Evolutionary conservation across 2,113 vertebrate genomes (phyloP), one percentile per base, ranked within the genome.

Genomic region (Megatriorchis doriae): DNA sequence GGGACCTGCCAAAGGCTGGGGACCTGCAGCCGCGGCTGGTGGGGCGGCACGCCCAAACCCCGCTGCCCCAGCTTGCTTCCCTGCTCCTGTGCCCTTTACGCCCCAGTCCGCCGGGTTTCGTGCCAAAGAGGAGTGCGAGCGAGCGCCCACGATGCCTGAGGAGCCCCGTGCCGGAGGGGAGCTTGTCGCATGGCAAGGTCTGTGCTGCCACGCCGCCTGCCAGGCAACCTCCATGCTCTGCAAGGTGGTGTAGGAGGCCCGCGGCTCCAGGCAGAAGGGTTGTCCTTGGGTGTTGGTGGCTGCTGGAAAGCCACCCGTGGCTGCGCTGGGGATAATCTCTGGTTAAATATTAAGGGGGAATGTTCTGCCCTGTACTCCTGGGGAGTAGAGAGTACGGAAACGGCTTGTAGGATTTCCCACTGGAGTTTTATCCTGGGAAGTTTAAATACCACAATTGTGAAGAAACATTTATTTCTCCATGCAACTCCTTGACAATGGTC

Each of bases 161-260:
- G 8, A 5, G 7, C 36, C 17, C 10, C 8, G 0, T 10, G 67
- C 19, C 34, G 5, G 40, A 18, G 40, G 18, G 18, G 11, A 10
- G 18, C 13, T 3, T 19, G 58, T 11, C 23, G 40, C 19, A 2
- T 1, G 6, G 31, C 45, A 7, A 8, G 13, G 40, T n/a, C 29
- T 19, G 8, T 6, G 25, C 7, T 7, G 9, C 23, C 25, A 19
- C 34, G 1, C 32, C 0, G 4, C 55, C 55, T 23, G 42, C 19
- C 42, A 19, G 73, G 53, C 45, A 8, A 10, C 23, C 7, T 9
- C 47, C 16, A 0, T 7, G 40, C 47, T 38, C 25, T 8, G 34
- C 14, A 6, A 1, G 34, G 52, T 1, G 4, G 13, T 42, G 48
- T 8, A 7, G 31, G 40, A 53, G n/a, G 9, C 59, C 21, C 10